These are phyloP conservation scores for Hydrochoerus hydrochaeris DNA, from an alignment of 2,113 vertebrate species.

Conservation along the genomic window DNA sequence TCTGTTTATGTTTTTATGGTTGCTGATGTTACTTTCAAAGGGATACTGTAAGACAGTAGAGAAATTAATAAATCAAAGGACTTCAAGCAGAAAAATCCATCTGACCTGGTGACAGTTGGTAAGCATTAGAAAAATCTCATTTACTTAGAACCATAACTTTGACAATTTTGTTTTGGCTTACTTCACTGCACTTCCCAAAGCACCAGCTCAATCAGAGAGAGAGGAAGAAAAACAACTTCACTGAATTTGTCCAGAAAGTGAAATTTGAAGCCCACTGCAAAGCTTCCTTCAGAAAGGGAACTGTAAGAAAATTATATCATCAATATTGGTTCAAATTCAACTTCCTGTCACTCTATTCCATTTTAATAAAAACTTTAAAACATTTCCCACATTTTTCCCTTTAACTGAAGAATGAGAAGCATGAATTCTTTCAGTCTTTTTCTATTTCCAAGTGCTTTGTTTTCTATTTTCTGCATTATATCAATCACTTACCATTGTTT, in stretches of 20 bases:
- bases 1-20: constrained; percentile 60
- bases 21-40: constrained; percentile 48
- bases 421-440: constrained; percentile 36
- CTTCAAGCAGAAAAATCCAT: constrained; percentile 77
- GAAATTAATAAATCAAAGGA: constrained; percentile 75
- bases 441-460: constrained; percentile 42
- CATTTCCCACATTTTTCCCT: background rate
- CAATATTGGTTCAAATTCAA: constrained; percentile 30
- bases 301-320: constrained; percentile 59
- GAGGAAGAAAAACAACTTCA: constrained; percentile 37
- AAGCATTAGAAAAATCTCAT: constrained; percentile 81
- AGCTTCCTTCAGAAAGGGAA: constrained; percentile 18
- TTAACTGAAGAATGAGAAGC: background rate
- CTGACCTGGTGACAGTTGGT: constrained; percentile 77
- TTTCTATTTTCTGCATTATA: constrained; percentile 56
- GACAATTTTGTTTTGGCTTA: constrained; percentile 78
- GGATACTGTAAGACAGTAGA: constrained; percentile 52
- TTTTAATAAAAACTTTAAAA: constrained; percentile 68
- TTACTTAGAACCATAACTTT: constrained; percentile 77
- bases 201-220: constrained; percentile 60
- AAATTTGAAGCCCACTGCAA: constrained; percentile 38
- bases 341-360: constrained; percentile 36
- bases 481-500: constrained; percentile 59
- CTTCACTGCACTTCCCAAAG: constrained; percentile 70
- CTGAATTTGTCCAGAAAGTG: constrained; percentile 60